phyloP scores from a whole-genome alignment of 2,888 invertebrate species.

The Amiota minor region DNA sequence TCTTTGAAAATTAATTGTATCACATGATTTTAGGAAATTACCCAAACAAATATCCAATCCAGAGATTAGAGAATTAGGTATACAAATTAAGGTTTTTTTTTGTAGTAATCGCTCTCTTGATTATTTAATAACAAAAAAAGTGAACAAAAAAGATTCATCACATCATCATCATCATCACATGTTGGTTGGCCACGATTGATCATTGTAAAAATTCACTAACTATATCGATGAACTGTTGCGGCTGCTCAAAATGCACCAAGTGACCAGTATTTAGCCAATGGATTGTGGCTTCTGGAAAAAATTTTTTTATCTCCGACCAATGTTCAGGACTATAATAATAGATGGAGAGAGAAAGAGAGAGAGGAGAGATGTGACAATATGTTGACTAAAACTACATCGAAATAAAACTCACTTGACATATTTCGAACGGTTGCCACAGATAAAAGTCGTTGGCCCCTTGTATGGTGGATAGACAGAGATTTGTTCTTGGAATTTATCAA shows the following conservation, averaged over 20 bases:
- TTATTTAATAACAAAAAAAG: no score
- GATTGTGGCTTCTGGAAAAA: conserved; percentile 79
- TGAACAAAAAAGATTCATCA: not conserved
- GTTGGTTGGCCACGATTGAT: no score
- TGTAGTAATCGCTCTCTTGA: no score
- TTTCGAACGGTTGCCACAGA: conserved; percentile 88
- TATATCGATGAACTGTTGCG: conserved; percentile 74
- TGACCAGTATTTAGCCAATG: conserved; percentile 84
- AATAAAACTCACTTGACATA: conserved; percentile 81
- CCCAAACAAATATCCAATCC: no score
- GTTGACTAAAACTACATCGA: not conserved
- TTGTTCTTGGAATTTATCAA: conserved; percentile 41
- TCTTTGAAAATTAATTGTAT: no score
- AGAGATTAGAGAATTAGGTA: no score
- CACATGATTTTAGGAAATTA: no score
- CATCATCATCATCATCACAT: conserved; percentile 21
- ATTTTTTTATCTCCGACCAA: conserved; percentile 76
- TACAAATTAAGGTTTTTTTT: no score
- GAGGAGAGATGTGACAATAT: not conserved
- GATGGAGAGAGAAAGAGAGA: not conserved
- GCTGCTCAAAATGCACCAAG: conserved; percentile 95
- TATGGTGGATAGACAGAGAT: conserved; percentile 60
- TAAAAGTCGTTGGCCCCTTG: conserved; percentile 84
- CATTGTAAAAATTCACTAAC: conserved; percentile 72
- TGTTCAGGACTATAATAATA: conserved; percentile 74